phyloP scores from a whole-genome alignment of 2,797 vertebrate species.

The Myotis vivesi region DNA sequence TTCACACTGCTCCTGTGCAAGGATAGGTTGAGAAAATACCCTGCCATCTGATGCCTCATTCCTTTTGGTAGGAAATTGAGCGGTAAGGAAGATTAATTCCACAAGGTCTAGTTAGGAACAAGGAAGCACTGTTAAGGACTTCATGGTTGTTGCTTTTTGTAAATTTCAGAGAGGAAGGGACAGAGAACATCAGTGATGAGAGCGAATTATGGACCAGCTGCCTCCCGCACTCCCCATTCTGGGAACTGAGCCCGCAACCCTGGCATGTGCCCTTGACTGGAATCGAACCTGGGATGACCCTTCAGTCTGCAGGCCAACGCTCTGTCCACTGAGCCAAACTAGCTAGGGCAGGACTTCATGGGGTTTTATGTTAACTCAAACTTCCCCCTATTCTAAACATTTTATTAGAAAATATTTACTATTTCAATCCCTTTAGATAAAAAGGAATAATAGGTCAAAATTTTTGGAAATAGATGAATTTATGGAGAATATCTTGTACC shows the following conservation, averaged over 20 bases:
- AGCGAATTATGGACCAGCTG: too few relatives aligned
- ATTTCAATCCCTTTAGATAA: neutral
- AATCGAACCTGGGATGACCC: too few relatives aligned
- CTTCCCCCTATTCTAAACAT: neutral
- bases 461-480: slow-evolving; percentile 4
- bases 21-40: slow-evolving; percentile 19
- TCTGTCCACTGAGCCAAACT: too few relatives aligned
- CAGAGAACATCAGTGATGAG: too few relatives aligned
- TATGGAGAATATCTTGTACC: neutral
- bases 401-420: slow-evolving; percentile 37
- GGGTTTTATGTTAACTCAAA: neutral
- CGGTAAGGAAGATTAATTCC: slow-evolving; percentile 5
- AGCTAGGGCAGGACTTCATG: neutral
- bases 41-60: neutral
- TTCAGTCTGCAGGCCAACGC: too few relatives aligned
- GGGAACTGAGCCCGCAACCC: too few relatives aligned
- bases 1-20: neutral
- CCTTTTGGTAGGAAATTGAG: slow-evolving; percentile 2
- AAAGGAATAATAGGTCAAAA: neutral
- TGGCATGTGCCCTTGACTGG: too few relatives aligned
- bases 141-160: neutral
- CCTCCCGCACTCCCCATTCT: too few relatives aligned
- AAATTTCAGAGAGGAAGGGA: too few relatives aligned
- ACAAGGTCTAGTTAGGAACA: neutral
- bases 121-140: neutral